Base-by-base conservation (phyloP, 2,113 vertebrate genomes). In the Gracilinanus agilis region DNA sequence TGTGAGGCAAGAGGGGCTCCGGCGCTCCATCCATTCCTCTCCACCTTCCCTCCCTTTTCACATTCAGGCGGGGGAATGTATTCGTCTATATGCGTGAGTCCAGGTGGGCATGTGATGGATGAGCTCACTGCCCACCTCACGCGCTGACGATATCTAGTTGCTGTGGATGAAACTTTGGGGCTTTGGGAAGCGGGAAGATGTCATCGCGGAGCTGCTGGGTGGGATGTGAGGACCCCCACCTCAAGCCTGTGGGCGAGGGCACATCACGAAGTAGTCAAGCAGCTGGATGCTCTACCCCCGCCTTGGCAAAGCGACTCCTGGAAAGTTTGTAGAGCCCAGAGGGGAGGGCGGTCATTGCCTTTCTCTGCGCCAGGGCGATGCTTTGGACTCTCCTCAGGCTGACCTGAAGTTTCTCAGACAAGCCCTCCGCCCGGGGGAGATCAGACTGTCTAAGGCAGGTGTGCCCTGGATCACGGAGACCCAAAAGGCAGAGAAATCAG, bases 311-410 rank as follows among this genome's bases (percentile, higher is more conserved):
- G 49, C 53, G 54, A 21, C 54, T 90, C 25, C 11, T 1, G 55
- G 58, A 97, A 98, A 97, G 97, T 97, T 96, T 94, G 83, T 19
- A 44, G 34, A 25, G n/a, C 75, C 49, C 93, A 44, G 94, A 75
- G 24, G 53, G 54, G 53, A 34, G 8, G 67, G n/a, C n/a, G 40
- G n/a, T 1, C n/a, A 54, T 3, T 16, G 11, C 67, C 25, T 92
- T 12, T 5, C 25, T 27, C 25, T 4, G 90, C 21, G n/a, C 67
- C 58, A 9, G 49, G 93, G 94, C 40, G 49, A 44, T 16, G 53
- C 55, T 25, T 83, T 2, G 34, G 44, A 21, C 19, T 29, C 94
- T 2, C 0, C 0, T n/a, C 55, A 34, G 88, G 90, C 67, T 9
- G 19, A 53, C 44, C 88, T 55, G 53, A 53, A 88, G 21, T 91